Conservation (phyloP, 2,888 invertebrate genomes). For the Dascillus cervinus region DNA sequence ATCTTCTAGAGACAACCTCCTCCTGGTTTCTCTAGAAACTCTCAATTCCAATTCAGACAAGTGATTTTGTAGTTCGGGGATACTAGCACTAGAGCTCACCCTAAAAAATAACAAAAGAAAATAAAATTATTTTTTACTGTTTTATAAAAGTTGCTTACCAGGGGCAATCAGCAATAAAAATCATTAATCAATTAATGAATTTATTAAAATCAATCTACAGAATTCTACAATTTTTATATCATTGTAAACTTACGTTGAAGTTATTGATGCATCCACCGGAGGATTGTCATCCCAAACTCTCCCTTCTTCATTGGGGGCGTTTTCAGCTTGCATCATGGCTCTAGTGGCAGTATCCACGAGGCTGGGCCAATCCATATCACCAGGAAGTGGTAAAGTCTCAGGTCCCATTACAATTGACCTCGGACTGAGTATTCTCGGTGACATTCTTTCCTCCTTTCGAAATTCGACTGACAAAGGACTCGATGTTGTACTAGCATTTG, state of each 20-base stretch:
- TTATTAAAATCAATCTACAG: too few relatives aligned
- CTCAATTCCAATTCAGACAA: constrained; percentile 52
- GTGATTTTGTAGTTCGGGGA: constrained; percentile 52
- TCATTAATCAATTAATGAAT: too few relatives aligned
- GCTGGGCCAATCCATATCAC: constrained; percentile 71
- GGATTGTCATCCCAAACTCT: constrained; percentile 38
- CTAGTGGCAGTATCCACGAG: constrained; percentile 73
- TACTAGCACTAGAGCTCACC: constrained; percentile 44
- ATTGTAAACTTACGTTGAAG: constrained; percentile 34
- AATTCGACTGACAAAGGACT: constrained; percentile 51
- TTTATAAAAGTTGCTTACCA: too few relatives aligned
- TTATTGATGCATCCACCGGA: constrained; percentile 37
- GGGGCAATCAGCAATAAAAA: too few relatives aligned
- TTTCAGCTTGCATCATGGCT: constrained; percentile 37
- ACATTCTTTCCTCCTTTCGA: constrained; percentile 51
- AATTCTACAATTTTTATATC: not conserved
- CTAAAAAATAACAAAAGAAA: constrained; percentile 19
- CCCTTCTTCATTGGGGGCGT: constrained; percentile 23
- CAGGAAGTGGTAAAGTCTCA: constrained; percentile 54
- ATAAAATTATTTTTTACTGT: too few relatives aligned
- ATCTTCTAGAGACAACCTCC: constrained; percentile 55
- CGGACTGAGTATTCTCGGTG: constrained; percentile 33
- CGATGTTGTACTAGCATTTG: constrained; percentile 52
- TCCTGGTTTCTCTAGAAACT: constrained; percentile 53
- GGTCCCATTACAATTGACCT: constrained; percentile 30